Conservation (phyloP, 1,140 invertebrate genomes). For the Aphis craccivora region DNA sequence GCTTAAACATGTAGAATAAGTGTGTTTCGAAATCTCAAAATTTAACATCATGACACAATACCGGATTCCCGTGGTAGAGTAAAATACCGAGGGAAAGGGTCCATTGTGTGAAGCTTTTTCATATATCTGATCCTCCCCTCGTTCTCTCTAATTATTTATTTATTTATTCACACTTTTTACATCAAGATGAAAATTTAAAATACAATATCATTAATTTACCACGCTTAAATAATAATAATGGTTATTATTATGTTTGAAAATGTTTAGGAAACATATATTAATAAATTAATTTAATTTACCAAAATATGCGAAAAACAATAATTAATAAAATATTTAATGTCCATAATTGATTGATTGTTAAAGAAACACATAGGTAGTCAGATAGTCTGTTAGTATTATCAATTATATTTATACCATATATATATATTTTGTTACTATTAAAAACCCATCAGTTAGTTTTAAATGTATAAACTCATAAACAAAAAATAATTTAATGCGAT, state of each 20-base stretch:
- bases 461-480: neutral
- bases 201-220: neutral
- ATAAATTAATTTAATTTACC: neutral
- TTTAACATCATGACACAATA: neutral
- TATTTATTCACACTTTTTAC: neutral
- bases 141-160: neutral
- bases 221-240: neutral
- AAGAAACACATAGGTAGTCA: neutral
- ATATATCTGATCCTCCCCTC: neutral
- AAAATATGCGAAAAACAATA: neutral
- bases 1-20: slow-evolving; percentile 5
- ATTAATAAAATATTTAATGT: neutral
- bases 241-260: neutral
- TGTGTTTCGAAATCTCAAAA: neutral
- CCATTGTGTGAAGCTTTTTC: neutral
- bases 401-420: neutral
- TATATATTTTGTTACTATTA: neutral
- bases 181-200: neutral
- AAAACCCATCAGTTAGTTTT: neutral
- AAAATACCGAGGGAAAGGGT: neutral
- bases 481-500: neutral
- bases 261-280: neutral
- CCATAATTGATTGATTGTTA: neutral
- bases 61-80: neutral
- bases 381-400: neutral